A percentile compares a stretch with the other conserved stretches of the same genome.
Conservation (phyloP, 1,140 invertebrate genomes). For the Zaprionus davidi region DNA sequence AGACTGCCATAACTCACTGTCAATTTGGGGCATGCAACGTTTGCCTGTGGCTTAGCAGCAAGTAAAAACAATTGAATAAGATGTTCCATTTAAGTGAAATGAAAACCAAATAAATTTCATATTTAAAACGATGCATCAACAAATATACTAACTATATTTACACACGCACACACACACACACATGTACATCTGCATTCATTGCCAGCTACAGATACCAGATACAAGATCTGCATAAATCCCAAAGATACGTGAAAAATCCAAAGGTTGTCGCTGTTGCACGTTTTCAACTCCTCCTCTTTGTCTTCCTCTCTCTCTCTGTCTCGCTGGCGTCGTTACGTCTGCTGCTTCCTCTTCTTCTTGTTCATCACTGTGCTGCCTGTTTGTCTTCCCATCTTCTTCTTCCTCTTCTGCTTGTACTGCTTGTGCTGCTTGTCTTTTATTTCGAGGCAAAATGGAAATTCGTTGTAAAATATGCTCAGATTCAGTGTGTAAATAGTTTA, state of each 20-base stretch:
- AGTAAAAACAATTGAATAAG: conserved; percentile 55
- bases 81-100: conserved; percentile 56
- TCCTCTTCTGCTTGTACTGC: neutral
- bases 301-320: neutral
- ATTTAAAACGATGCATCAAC: conserved; percentile 64
- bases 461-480: conserved; percentile 66
- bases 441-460: conserved; percentile 69
- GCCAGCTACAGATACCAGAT: conserved; percentile 29
- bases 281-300: neutral
- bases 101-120: conserved; percentile 53
- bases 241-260: conserved; percentile 40
- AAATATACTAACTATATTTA: neutral
- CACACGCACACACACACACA: neutral
- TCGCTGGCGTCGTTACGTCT: neutral
- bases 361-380: too few species aligned
- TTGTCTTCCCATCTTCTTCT: neutral
- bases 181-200: neutral
- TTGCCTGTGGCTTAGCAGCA: conserved; percentile 39
- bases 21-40: conserved; percentile 48
- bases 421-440: conserved; percentile 49
- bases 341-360: neutral
- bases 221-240: conserved; percentile 36
- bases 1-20: conserved; percentile 78
- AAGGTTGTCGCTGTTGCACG: neutral
- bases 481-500: conserved; percentile 49